Evolutionary conservation across 2,113 vertebrate genomes (phyloP), one percentile per base, ranked within the genome.

Genomic region (Rhombomys opimus): DNA sequence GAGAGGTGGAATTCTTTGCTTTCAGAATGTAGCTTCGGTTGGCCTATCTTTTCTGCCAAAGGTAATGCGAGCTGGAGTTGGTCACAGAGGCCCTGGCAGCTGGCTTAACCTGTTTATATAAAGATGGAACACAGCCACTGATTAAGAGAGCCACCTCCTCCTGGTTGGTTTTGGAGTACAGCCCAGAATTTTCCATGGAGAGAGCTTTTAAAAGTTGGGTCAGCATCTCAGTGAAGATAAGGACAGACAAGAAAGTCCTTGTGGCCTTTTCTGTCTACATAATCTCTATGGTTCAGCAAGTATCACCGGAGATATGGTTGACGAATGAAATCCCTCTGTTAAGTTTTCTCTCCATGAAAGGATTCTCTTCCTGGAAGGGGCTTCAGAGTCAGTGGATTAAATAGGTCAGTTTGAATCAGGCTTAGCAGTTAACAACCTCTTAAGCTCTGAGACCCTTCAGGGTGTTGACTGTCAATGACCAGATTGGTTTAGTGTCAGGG

Each of bases 101-200:
- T 98, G 97, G 96, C 97, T 97, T 94, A 98, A 97, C 98, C 97
- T 97, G 97, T 97, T 98, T 98, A 98, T 96, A 96, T 97, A 97
- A 98, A 97, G 97, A 96, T 5, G 4, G 96, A 97, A 97, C 96
- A 97, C 65, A 96, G 97, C 89, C 97, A 96, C 97, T 97, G 97
- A 97, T 97, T 97, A 98, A 97, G 96, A 97, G 96, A 96, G 97
- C 90, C 95, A 97, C 98, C 98, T 98, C 97, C 96, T 97, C 97
- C 97, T 97, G 95, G 95, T 98, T 98, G 87, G 89, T 96, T 97
- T 97, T 98, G 98, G 97, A 98, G 70, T 59, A n/a, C 18, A 96
- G 98, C 98, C 98, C 98, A 97, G 98, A 95, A 97, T 98, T 97
- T 98, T 97, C 97, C 98, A 97, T 98, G 87, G 97, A 92, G 98